phyloP scores from a whole-genome alignment of 2,113 vertebrate species.

The Todiramphus chloris region DNA sequence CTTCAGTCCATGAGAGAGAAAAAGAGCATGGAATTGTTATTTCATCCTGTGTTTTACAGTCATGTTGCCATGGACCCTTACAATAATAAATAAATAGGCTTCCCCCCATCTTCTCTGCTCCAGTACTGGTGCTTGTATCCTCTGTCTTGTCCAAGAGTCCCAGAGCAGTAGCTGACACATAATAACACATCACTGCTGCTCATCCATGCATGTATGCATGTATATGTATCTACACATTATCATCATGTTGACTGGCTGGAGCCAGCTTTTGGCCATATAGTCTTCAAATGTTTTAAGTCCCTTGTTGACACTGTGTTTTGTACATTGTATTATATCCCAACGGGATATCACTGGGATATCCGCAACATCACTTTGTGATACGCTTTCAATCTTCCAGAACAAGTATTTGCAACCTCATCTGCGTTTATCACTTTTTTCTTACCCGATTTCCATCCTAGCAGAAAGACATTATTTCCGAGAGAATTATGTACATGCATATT shows the following conservation, averaged over 20 bases:
- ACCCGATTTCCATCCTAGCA: not conserved
- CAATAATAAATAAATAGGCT: not conserved
- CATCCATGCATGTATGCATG: slow-evolving; percentile 3
- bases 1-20: not conserved
- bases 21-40: not conserved
- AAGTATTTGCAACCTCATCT: not conserved
- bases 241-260: not conserved
- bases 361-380: not conserved
- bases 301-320: not conserved
- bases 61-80: not conserved
- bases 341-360: not conserved
- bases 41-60: not conserved
- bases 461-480: not conserved
- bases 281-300: not conserved
- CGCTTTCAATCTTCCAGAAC: not conserved
- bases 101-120: not conserved
- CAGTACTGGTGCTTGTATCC: not conserved
- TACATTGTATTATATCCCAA: not conserved
- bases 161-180: not conserved
- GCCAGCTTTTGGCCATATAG: not conserved
- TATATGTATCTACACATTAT: slow-evolving; percentile 4
- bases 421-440: not conserved
- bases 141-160: not conserved
- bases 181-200: not conserved
- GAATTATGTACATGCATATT: not conserved